These are phyloP conservation scores for Hippopotamus amphibius DNA, from an alignment of 2,113 vertebrate species.

Conservation along the genomic window DNA sequence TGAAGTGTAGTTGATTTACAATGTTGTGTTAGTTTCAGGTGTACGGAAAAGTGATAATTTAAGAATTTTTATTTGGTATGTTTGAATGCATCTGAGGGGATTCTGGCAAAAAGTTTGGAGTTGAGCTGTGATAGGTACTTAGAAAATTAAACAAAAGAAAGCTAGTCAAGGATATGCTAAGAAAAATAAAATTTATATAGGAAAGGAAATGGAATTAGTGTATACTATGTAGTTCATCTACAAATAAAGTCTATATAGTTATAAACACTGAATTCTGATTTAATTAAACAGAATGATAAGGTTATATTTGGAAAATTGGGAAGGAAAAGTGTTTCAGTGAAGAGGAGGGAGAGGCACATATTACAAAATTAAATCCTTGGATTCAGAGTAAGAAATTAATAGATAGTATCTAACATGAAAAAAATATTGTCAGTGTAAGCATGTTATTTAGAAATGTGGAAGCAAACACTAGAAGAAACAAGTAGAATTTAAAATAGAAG, in stretches of 20 bases:
- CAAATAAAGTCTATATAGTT: not conserved
- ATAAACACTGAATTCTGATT: not conserved
- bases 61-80: not conserved
- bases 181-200: not conserved
- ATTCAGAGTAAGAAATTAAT: slow-evolving; percentile 10
- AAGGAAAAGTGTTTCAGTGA: not conserved
- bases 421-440: not conserved
- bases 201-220: not conserved
- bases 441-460: not conserved
- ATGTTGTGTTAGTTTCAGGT: not conserved
- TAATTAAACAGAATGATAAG: not conserved
- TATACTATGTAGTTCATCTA: not conserved
- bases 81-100: not conserved
- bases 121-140: not conserved
- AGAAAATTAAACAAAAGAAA: not conserved
- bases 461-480: slow-evolving; percentile 32
- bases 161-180: not conserved
- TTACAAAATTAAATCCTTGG: slow-evolving; percentile 6
- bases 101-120: not conserved
- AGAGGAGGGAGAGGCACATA: not conserved
- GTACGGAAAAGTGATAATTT: not conserved
- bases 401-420: not conserved
- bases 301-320: not conserved
- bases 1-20: not conserved
- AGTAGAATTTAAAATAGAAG: slow-evolving; percentile 13